Percentiles rank a stretch among this genome's conserved stretches.
These are phyloP conservation scores for Syngnathoides biaculeatus DNA, from an alignment of 2,113 vertebrate genomes.

Conservation along the genomic window DNA sequence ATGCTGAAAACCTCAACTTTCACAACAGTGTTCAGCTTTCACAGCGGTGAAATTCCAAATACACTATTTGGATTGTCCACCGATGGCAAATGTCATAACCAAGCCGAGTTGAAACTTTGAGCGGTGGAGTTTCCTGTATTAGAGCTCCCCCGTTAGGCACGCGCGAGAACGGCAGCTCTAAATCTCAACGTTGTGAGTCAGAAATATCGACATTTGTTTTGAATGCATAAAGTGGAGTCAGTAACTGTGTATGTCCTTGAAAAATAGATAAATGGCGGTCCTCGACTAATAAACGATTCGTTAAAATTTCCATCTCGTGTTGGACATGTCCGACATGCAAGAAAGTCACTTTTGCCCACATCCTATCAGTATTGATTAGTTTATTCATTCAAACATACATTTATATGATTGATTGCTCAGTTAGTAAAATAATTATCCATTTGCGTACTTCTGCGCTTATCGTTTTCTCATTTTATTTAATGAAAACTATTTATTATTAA, in stretches of 20 bases:
- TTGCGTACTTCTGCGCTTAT: too few relatives aligned
- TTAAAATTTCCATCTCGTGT: background rate
- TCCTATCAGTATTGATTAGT: too few relatives aligned
- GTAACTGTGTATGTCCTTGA: background rate
- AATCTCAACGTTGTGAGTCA: background rate
- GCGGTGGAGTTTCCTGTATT: conserved; percentile 71
- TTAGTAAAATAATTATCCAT: too few relatives aligned
- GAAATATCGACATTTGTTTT: background rate
- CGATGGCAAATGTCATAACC: background rate
- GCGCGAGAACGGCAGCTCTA: conserved; percentile 26
- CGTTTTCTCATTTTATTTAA: too few relatives aligned
- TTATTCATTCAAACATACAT: background rate
- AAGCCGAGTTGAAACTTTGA: conserved; percentile 45
- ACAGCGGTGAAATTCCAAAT: background rate
- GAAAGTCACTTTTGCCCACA: background rate
- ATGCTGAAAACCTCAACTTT: conserved; percentile 54
- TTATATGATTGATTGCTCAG: background rate
- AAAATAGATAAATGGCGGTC: background rate
- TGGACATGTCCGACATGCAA: background rate
- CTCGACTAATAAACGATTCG: too few relatives aligned
- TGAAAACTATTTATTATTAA: too few relatives aligned
- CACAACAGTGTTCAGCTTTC: conserved; percentile 42
- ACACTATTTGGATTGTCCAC: background rate
- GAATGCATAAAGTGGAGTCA: background rate
- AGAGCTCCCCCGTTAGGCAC: conserved; percentile 76